Percentiles rank a stretch among this genome's conserved stretches.
Conservation (phyloP, 2,113 vertebrate genomes). For the Loxodonta africana region DNA sequence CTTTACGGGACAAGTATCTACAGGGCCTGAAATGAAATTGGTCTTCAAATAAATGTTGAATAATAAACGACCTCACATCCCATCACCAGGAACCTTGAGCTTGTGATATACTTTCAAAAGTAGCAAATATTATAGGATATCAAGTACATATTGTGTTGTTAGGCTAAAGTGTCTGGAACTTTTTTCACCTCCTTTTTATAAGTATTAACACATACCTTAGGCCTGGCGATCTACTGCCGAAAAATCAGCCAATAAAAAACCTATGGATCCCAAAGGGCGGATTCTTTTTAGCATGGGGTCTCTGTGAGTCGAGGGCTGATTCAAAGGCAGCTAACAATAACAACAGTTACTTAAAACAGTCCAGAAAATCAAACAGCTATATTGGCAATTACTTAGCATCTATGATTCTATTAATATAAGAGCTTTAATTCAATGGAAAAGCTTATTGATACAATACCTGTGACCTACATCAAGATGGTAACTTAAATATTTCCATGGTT, state of each 20-base stretch:
- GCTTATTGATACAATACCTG: background rate
- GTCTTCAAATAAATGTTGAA: background rate
- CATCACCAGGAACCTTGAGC: background rate
- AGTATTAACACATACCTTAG: background rate
- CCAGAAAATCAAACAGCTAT: background rate
- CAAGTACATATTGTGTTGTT: background rate
- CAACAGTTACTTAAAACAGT: background rate
- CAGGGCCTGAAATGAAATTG: background rate
- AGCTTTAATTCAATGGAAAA: background rate
- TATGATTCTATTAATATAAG: background rate
- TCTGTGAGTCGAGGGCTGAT: no score
- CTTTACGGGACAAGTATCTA: background rate
- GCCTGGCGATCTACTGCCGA: no score
- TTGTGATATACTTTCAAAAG: background rate
- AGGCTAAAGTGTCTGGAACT: background rate
- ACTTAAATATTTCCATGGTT: conserved; percentile 19
- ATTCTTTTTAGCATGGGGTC: no score
- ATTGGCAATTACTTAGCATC: background rate
- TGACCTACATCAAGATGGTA: background rate
- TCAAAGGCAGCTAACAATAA: no score
- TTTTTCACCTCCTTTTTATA: background rate
- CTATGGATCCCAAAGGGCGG: no score
- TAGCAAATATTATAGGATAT: background rate
- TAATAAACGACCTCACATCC: background rate
- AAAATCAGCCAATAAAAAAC: no score